Base-by-base conservation (phyloP, 2,797 vertebrate species). In the Crax fasciolata region DNA sequence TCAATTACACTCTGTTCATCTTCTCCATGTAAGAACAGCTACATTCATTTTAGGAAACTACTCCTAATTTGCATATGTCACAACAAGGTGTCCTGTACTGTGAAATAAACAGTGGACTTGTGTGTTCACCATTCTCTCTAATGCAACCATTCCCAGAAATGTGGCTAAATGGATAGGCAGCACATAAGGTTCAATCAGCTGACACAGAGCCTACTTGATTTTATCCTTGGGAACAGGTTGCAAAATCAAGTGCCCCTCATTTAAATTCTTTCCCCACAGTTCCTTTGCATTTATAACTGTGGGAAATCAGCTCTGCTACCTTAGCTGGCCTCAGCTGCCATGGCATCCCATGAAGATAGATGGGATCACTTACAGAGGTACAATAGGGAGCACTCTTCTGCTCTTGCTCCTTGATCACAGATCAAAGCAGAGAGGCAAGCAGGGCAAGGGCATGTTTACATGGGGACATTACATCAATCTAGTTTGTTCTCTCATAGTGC, bases 271-370 rank as follows among this genome's bases (percentile, higher is more conserved):
- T 90, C 44, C 61, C 59, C 0, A 3, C 44, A 61, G 35, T 43
- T 65, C 48, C 30, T 94, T 94, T 95, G 79, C 78, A 93, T 94
- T 89, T 94, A 68, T 94, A 94, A 87, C 86, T 90, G 86, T 90
- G 92, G 90, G 90, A 95, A 96, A 96, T 90, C 74, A 93, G 84
- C 81, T 93, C 52, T 8, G 13, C 59, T 88, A 96, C 92, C 92
- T 94, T 68, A 95, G 65, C 81, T 96, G 88, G 84, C 89, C 90
- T 85, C 94, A 95, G 92, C 94, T 95, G 92, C 94, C 75, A 54
- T 23, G 72, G 81, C 14, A 0, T 79, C 92, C 59, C 93, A 92
- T 77, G 68, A 96, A 96, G 95, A 96, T 92, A 95, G 86, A 96
- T 96, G 92, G 67, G 93, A 93, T 95, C 84, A 83, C 86, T 96